These are phyloP conservation scores for Andrena hattorfiana DNA, from an alignment of 2,888 invertebrate species.

Conservation along the genomic window DNA sequence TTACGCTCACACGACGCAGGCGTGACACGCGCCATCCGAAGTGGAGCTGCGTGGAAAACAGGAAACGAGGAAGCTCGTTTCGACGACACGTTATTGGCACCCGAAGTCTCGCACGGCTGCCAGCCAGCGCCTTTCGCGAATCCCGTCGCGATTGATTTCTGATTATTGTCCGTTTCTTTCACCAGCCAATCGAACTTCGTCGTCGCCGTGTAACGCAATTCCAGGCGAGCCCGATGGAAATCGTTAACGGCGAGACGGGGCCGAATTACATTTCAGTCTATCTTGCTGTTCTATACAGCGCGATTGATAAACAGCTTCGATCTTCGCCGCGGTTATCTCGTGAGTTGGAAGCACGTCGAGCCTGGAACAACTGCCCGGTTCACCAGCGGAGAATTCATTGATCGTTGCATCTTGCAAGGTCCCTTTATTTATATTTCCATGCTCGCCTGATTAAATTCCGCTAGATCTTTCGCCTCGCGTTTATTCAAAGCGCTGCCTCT, in stretches of 20 bases:
- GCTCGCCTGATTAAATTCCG: neutral
- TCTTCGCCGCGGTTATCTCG: slow-evolving; percentile 19
- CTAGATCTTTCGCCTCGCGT: neutral
- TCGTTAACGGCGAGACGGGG: slow-evolving; percentile 50
- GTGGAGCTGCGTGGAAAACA: slow-evolving; percentile 42
- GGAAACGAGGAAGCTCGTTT: slow-evolving; percentile 52
- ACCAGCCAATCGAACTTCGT: slow-evolving; percentile 9
- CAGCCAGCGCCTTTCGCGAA: slow-evolving; percentile 29
- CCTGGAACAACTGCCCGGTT: neutral
- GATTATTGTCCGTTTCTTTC: slow-evolving; percentile 55
- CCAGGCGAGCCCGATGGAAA: slow-evolving; percentile 51
- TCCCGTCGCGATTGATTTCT: slow-evolving; percentile 59
- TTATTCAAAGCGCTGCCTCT: neutral
- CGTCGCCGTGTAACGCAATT: slow-evolving; percentile 51
- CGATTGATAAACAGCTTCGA: slow-evolving; percentile 44
- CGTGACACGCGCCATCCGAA: slow-evolving; percentile 16
- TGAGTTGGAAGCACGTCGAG: neutral
- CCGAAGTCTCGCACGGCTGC: slow-evolving; percentile 1
- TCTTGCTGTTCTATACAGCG: slow-evolving; percentile 10
- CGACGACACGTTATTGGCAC: slow-evolving; percentile 45
- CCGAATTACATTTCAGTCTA: slow-evolving; percentile 66
- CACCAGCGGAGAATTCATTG: neutral
- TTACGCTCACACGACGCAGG: slow-evolving; percentile 25
- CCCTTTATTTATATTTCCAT: neutral
- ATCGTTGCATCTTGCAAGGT: neutral